Evolutionary conservation across 2,113 vertebrate genomes (phyloP).

Genomic region (Vulpes lagopus): DNA sequence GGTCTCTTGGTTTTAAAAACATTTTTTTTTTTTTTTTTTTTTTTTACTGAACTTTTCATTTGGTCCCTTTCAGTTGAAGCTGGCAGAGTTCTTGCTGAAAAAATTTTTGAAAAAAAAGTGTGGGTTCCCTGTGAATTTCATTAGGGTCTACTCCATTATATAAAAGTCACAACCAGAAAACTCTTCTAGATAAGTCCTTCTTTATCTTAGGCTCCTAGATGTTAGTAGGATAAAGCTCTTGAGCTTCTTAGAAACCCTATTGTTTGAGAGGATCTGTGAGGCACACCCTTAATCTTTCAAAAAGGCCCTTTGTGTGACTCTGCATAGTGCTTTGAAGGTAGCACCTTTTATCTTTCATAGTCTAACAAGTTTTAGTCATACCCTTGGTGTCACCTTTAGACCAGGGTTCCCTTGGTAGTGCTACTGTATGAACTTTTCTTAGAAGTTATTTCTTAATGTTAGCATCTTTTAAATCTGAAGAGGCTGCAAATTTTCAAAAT

Average conservation of each 20-base stretch:
- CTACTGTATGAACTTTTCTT: not conserved
- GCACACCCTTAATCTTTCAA: not conserved
- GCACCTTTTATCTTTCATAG: not conserved
- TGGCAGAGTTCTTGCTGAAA: not conserved
- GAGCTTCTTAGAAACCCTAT: not conserved
- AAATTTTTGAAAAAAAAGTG: not conserved
- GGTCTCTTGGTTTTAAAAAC: not conserved
- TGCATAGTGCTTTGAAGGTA: not conserved
- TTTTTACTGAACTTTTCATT: not conserved
- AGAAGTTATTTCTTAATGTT: not conserved
- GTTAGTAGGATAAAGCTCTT: not conserved
- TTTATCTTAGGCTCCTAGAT: not conserved
- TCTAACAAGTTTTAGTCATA: not conserved
- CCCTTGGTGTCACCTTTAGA: not conserved
- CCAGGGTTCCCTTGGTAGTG: not conserved
- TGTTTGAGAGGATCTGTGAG: not conserved
- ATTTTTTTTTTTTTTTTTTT: not conserved
- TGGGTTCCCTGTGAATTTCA: not conserved
- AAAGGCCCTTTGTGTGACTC: not conserved
- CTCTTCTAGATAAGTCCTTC: not conserved
- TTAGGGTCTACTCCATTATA: not conserved
- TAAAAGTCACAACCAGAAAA: conserved; percentile 23
- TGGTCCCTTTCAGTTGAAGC: not conserved
- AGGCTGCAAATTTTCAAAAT: not conserved
- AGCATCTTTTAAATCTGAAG: not conserved